These are phyloP conservation scores for Strix uralensis DNA, from an alignment of 2,113 vertebrate species.

Conservation along the genomic window DNA sequence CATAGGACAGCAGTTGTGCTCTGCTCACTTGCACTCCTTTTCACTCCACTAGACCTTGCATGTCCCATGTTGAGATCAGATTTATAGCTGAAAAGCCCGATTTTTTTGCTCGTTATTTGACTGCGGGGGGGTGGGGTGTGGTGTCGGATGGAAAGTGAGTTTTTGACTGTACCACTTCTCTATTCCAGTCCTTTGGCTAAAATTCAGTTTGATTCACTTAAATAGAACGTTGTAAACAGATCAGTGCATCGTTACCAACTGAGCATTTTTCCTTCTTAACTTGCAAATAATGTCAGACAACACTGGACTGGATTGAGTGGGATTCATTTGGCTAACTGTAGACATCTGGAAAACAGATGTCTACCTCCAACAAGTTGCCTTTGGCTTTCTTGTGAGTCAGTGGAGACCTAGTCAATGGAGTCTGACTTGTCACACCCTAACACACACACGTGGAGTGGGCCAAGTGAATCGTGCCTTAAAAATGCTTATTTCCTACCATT, in stretches of 20 bases:
- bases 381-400: background rate
- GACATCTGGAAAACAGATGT: background rate
- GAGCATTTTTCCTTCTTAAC: background rate
- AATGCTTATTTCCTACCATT: background rate
- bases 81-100: background rate
- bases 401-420: background rate
- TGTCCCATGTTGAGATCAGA: background rate
- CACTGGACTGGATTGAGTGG: background rate
- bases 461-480: background rate
- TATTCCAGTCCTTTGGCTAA: background rate
- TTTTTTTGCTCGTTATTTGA: background rate
- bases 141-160: background rate
- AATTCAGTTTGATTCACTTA: background rate
- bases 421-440: background rate
- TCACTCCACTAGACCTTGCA: background rate
- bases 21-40: background rate
- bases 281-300: background rate
- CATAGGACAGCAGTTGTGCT: background rate
- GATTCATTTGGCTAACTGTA: background rate
- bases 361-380: background rate
- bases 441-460: background rate
- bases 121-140: accelerated
- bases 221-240: background rate
- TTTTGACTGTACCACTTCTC: background rate
- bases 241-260: background rate